Conservation (phyloP, 2,113 vertebrate genomes). For the Myrmecobius fasciatus region DNA sequence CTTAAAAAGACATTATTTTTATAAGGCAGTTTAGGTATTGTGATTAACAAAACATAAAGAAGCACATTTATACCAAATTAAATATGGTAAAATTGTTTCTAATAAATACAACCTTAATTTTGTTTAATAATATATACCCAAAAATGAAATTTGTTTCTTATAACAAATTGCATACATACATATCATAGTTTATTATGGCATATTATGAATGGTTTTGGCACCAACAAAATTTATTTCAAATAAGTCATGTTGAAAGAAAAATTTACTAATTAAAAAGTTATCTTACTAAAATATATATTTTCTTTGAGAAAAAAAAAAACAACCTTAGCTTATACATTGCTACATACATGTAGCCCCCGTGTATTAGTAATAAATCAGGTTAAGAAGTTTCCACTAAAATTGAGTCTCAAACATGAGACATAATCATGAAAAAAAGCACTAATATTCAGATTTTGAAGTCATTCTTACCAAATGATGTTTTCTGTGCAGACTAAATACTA, state of each 20-base stretch:
- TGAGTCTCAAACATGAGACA: not conserved
- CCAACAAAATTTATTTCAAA: constrained; percentile 89
- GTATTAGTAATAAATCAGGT: constrained; percentile 60
- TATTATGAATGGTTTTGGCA: constrained; percentile 93
- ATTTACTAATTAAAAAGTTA: constrained; percentile 71
- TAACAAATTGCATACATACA: constrained; percentile 85
- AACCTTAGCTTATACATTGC: constrained; percentile 67
- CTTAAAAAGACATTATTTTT: constrained; percentile 71
- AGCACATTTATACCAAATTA: constrained; percentile 83
- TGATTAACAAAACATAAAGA: constrained; percentile 80
- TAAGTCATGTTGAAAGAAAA: constrained; percentile 81
- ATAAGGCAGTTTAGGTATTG: constrained; percentile 79
- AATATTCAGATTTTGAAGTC: too few relatives aligned
- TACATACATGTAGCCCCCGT: constrained; percentile 71
- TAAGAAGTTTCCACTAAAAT: constrained; percentile 56
- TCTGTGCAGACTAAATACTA: too few relatives aligned
- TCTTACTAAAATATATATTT: constrained; percentile 59
- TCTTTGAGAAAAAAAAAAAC: constrained; percentile 64
- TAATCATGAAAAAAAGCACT: too few relatives aligned
- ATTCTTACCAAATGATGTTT: too few relatives aligned
- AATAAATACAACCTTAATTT: constrained; percentile 84
- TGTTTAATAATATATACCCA: constrained; percentile 85
- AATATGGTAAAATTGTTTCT: constrained; percentile 81
- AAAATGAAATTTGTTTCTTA: constrained; percentile 85
- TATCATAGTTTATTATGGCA: constrained; percentile 94